Percentiles rank a stretch among this genome's conserved stretches.
Conservation (phyloP, 2,888 invertebrate genomes). For the Shargacucullia verbasci region DNA sequence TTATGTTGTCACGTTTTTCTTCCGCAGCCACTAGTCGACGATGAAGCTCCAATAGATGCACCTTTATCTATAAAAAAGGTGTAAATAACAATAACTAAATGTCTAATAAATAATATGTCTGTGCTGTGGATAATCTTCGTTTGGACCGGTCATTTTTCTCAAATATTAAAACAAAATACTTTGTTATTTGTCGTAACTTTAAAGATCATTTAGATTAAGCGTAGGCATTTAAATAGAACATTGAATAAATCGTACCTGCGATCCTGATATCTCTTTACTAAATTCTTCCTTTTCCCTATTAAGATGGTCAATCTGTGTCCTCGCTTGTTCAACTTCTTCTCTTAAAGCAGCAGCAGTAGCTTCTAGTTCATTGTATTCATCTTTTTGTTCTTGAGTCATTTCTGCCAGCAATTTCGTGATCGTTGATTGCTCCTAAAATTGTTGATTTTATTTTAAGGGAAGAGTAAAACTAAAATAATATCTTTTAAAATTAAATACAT, state of each 20-base stretch:
- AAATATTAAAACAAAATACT: no score
- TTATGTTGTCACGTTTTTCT: constrained; percentile 89
- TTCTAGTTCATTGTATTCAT: constrained; percentile 85
- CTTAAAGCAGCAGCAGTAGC: constrained; percentile 83
- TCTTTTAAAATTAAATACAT: no score
- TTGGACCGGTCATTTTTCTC: no score
- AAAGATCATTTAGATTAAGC: no score
- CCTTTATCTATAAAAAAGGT: constrained; percentile 79
- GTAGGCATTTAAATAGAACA: no score
- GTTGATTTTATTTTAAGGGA: no score
- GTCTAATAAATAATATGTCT: no score
- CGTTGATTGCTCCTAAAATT: constrained; percentile 90
- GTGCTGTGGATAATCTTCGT: no score
- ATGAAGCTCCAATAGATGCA: constrained; percentile 81
- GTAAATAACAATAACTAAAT: no score
- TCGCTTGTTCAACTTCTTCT: constrained; percentile 88
- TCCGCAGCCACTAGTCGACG: constrained; percentile 76
- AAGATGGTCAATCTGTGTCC: constrained; percentile 90
- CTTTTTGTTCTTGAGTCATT: constrained; percentile 90
- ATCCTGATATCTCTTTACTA: constrained; percentile 91
- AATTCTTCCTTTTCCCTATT: constrained; percentile 90
- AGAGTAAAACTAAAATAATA: no score
- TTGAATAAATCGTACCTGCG: constrained; percentile 79
- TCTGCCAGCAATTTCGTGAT: constrained; percentile 90
- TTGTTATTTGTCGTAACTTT: no score